phyloP scores from a whole-genome alignment of 2,888 invertebrate genomes.

The Ferrisia virgata region DNA sequence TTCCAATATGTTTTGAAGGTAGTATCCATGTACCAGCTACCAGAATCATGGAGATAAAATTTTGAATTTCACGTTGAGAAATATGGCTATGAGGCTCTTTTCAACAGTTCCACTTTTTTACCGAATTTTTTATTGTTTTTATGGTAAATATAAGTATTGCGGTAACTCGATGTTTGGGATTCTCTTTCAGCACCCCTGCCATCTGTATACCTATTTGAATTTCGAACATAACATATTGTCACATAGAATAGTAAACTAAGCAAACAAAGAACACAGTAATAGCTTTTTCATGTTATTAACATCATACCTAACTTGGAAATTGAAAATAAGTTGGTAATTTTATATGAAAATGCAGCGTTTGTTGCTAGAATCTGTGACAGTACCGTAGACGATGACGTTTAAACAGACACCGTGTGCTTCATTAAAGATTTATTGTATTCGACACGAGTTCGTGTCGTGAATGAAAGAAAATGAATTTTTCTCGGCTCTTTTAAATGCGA shows the following conservation, averaged over 20 bases:
- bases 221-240: background rate
- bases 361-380: constrained; percentile 44
- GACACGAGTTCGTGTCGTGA: background rate
- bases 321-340: constrained; percentile 45
- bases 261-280: constrained; percentile 38
- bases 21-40: too few species aligned
- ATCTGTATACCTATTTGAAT: too few species aligned
- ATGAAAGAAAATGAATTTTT: constrained; percentile 5
- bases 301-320: constrained; percentile 32
- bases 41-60: too few species aligned
- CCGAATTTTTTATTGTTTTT: too few species aligned
- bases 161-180: too few species aligned
- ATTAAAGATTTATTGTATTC: constrained; percentile 45
- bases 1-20: too few species aligned
- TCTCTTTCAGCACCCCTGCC: too few species aligned
- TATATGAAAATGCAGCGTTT: constrained; percentile 45
- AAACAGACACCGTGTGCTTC: constrained; percentile 44
- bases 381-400: constrained; percentile 29
- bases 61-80: too few species aligned
- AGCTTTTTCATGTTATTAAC: constrained; percentile 46
- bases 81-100: too few species aligned
- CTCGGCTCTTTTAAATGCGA: background rate
- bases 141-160: too few species aligned
- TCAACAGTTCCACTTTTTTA: too few species aligned
- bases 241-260: background rate